Base-by-base conservation (phyloP, 2,888 invertebrate species). In the Carpatolechia fugitivella region DNA sequence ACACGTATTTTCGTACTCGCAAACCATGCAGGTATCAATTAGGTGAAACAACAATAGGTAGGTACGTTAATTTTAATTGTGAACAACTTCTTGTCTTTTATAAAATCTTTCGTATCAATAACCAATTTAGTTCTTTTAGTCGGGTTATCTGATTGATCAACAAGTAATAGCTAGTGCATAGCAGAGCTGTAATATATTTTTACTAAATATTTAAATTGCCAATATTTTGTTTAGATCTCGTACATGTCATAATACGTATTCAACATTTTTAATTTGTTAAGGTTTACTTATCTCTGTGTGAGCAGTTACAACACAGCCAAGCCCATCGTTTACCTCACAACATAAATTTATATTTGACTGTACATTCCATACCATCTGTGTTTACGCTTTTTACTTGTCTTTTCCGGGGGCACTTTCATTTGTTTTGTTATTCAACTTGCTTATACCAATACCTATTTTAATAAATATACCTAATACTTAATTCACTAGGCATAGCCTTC, bases 401-500 rank as follows among this genome's bases (percentile, higher is more conserved):
- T 70, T 80, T 80, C 78, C 78, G 76, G 76, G 70, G 64, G 62
- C 68, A 76, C 82, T 83, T 83, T 82, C 82, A 63, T 74, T 76
- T 66, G 64, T 67, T 74, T 82, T 82, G 71, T 79, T 72, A 81
- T 81, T 81, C 82, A 62, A 64, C 52, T 49, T 54, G 38, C 10
- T 18, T 24, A 38, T 38, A 44, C 4, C 16, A 16, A 31, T 44
- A 20, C 10, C 38, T 29, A 8, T 29, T 29, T 54, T 52, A 4
- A 24, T 10, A 20, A 3, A 2, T 2, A 33, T n/a, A 44, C 5
- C 24, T 44, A 3, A n/a, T n/a, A n/a, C n/a, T 20, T 47, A n/a
- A 50, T 50, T 20, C 36, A 24, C 13, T 36, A 54, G 36, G 54
- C 54, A 59, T 54, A 58, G 56, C 16, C 40, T 36, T 14, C 14